Conservation (phyloP, 2,888 invertebrate species). For the Artemia sp. region DNA sequence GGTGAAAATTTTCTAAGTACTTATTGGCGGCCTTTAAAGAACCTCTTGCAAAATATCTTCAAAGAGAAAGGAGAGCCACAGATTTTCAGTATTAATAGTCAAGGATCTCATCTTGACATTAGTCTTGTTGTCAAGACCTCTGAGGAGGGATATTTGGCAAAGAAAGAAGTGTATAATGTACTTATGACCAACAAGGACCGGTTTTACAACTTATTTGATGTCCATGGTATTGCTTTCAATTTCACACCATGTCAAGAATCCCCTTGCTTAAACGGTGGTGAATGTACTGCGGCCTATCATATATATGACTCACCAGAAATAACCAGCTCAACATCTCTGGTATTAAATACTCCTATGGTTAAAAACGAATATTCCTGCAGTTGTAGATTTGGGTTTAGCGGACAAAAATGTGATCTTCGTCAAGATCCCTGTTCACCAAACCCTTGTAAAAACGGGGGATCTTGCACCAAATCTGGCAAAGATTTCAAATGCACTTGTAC, state of each 20-base stretch:
- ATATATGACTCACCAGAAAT: slow-evolving; percentile 45
- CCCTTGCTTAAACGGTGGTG: slow-evolving; percentile 40
- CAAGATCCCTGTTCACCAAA: slow-evolving; percentile 80
- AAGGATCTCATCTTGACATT: slow-evolving; percentile 46
- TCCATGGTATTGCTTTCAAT: slow-evolving; percentile 45
- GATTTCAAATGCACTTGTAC: slow-evolving; percentile 71
- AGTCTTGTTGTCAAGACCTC: slow-evolving; percentile 43
- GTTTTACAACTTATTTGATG: slow-evolving; percentile 45
- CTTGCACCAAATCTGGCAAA: slow-evolving; percentile 57
- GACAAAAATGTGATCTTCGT: slow-evolving; percentile 55
- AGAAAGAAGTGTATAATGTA: slow-evolving; percentile 45
- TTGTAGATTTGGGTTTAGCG: slow-evolving; percentile 67
- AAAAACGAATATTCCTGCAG: slow-evolving; percentile 58
- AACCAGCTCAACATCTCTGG: slow-evolving; percentile 58
- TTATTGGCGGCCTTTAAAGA: slow-evolving; percentile 54
- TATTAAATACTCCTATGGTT: slow-evolving; percentile 65
- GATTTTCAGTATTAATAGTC: slow-evolving; percentile 56
- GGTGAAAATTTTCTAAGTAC: slow-evolving; percentile 56
- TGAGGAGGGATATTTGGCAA: slow-evolving; percentile 40
- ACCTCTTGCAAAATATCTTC: slow-evolving; percentile 48
- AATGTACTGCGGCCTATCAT: slow-evolving; percentile 30
- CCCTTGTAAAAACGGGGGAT: slow-evolving; percentile 67
- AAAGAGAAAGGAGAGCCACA: slow-evolving; percentile 44
- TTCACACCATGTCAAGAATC: slow-evolving; percentile 60
- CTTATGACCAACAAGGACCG: slow-evolving; percentile 47